These are phyloP conservation scores for Xylocopa sonorina DNA, from an alignment of 1,140 invertebrate species.

Conservation along the genomic window DNA sequence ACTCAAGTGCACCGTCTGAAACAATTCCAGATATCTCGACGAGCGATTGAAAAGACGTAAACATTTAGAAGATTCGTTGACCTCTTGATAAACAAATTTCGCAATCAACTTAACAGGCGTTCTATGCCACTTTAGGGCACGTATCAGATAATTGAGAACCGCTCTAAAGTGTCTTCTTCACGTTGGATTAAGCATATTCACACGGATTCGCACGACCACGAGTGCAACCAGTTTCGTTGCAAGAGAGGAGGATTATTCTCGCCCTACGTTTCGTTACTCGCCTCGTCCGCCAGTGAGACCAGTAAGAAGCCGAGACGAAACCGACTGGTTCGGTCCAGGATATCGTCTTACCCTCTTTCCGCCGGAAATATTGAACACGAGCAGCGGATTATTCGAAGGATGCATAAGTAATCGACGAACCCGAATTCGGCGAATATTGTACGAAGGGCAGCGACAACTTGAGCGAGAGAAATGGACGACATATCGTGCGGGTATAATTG, in stretches of 20 bases:
- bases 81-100: slow-evolving; percentile 43
- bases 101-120: slow-evolving; percentile 57
- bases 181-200: slow-evolving; percentile 64
- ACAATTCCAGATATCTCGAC: neutral
- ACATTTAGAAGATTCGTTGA: slow-evolving; percentile 19
- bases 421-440: neutral
- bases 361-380: slow-evolving; percentile 25
- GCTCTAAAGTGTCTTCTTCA: slow-evolving; percentile 50
- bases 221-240: neutral
- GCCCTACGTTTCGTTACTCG: neutral
- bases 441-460: neutral
- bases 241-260: slow-evolving; percentile 45
- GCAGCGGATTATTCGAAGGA: slow-evolving; percentile 12
- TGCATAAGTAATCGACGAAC: slow-evolving; percentile 10
- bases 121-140: slow-evolving; percentile 27
- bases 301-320: slow-evolving; percentile 2
- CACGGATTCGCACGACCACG: slow-evolving; percentile 51
- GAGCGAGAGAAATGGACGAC: neutral
- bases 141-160: slow-evolving; percentile 63
- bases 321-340: neutral
- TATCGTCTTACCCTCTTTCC: slow-evolving; percentile 33
- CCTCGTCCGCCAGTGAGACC: neutral
- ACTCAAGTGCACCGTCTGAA: neutral
- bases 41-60: neutral
- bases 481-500: slow-evolving; percentile 2